Evolutionary conservation across 2,113 vertebrate species (phyloP), one percentile per base, ranked within the genome.

Genomic region (Sander vitreus): DNA sequence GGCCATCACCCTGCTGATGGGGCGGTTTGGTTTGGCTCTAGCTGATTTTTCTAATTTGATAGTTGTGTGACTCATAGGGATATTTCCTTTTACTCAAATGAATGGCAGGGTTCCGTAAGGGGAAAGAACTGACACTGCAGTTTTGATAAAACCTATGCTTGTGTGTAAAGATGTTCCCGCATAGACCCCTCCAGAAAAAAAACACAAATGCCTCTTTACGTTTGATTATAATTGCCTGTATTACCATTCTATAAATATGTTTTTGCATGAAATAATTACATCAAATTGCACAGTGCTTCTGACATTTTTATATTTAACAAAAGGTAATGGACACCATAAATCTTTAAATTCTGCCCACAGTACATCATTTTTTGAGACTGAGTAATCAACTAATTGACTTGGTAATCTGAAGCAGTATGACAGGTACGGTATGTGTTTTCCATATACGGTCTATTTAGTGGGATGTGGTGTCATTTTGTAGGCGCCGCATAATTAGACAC

Each of bases 31-130:
- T 85, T 71, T 60, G 43, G 25, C 45, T 54, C 3, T 0, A 4
- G 51, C 59, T 33, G 33, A 71, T 25, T 80, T 66, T 55, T 75
- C 6, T 71, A 15, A 80, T 64, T 59, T 60, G 55, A 71, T 65
- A 15, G 27, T 60, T 11, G 14, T 60, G 33, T 43, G 27, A 25
- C 14, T 64, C 45, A 16, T 63, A 21, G 50, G n/a, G 66, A 54
- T 36, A 60, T 45, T 43, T 67, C 13, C 48, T 74, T 55, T 63
- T 30, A 54, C 19, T 60, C 33, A 67, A 83, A 67, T 78, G 23
- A 60, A 47, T 53, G 53, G 53, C 67, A 15, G 43, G 14, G 33
- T 73, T 71, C 74, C 54, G 55, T 27, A 5, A 45, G 19, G 6
- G 33, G 23, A 25, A n/a, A 72, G 10, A 54, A 21, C 39, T 25